These are phyloP conservation scores for Calameuta pallipes DNA, from an alignment of 2,888 invertebrate species.

Conservation along the genomic window DNA sequence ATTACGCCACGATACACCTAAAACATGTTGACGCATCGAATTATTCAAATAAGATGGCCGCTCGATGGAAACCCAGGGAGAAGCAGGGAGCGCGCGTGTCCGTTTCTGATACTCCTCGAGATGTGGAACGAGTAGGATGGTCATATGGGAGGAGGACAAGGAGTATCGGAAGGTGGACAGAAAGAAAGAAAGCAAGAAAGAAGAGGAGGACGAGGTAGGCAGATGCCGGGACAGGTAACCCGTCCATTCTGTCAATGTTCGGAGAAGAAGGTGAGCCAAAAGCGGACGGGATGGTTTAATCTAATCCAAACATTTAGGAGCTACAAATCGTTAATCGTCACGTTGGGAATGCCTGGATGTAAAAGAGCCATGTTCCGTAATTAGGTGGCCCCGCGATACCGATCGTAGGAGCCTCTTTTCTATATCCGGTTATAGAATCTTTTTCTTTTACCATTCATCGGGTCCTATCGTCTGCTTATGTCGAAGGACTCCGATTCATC, in stretches of 20 bases:
- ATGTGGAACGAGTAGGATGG: constrained; percentile 1
- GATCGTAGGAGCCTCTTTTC: constrained; percentile 30
- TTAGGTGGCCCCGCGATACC: constrained; percentile 45
- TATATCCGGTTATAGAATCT: not conserved
- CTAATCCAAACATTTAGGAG: constrained; percentile 54
- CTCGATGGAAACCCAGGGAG: constrained; percentile 1
- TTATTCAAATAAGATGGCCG: constrained; percentile 45
- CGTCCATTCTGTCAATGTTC: constrained; percentile 10
- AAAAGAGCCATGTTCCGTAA: constrained; percentile 43
- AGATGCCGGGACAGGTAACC: not conserved
- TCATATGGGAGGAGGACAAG: not conserved
- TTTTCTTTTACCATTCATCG: not conserved
- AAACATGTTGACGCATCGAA: constrained; percentile 47
- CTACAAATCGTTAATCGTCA: constrained; percentile 62
- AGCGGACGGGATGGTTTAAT: constrained; percentile 34
- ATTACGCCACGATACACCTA: constrained; percentile 34
- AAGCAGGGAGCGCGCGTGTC: not conserved
- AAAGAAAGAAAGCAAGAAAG: not conserved
- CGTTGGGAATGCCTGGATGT: constrained; percentile 47
- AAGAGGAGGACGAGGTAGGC: constrained; percentile 6
- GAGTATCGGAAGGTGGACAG: not conserved
- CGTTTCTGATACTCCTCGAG: constrained; percentile 15
- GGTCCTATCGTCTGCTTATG: not conserved
- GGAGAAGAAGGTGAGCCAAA: constrained; percentile 18
- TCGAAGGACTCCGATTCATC: not conserved